These are phyloP conservation scores for Malurus splendens DNA, from an alignment of 2,797 vertebrate genomes.

Conservation along the genomic window DNA sequence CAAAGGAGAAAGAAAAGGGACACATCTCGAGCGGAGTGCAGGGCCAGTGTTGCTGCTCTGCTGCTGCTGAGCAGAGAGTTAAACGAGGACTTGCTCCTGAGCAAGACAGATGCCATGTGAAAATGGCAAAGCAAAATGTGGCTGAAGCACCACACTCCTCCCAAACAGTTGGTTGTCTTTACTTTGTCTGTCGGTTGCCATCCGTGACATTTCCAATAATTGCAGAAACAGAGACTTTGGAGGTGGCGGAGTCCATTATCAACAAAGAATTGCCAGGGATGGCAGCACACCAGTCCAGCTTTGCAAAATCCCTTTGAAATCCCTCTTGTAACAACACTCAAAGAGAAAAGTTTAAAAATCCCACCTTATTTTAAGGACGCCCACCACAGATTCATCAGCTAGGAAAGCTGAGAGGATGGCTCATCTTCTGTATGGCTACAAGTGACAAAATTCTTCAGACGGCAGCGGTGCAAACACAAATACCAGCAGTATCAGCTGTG, in stretches of 20 bases:
- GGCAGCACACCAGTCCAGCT: constrained; percentile 17
- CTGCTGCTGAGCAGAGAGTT: constrained; percentile 9
- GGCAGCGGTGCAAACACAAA: not conserved
- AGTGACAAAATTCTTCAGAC: not conserved
- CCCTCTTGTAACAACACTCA: constrained; percentile 6
- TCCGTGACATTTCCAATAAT: constrained; percentile 41
- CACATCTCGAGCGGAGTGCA: not conserved
- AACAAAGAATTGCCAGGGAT: constrained; percentile 53
- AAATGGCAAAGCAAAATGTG: constrained; percentile 1
- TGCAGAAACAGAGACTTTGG: constrained; percentile 34
- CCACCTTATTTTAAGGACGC: constrained; percentile 10
- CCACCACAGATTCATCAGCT: not conserved
- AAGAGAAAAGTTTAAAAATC: constrained; percentile 17
- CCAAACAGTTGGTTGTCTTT: constrained; percentile 35
- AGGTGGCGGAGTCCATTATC: constrained; percentile 41
- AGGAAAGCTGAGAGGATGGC: not conserved
- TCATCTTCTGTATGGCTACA: not conserved
- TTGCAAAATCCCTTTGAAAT: constrained; percentile 37
- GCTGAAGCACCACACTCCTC: not conserved
- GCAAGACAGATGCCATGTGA: not conserved
- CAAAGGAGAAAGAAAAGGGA: constrained; percentile 28
- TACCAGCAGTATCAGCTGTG: not conserved
- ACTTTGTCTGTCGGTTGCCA: constrained; percentile 5
- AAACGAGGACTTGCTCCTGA: constrained; percentile 15
- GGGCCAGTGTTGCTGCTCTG: not conserved